phyloP scores from a whole-genome alignment of 2,888 invertebrate species.

The Drosophila leonis region DNA sequence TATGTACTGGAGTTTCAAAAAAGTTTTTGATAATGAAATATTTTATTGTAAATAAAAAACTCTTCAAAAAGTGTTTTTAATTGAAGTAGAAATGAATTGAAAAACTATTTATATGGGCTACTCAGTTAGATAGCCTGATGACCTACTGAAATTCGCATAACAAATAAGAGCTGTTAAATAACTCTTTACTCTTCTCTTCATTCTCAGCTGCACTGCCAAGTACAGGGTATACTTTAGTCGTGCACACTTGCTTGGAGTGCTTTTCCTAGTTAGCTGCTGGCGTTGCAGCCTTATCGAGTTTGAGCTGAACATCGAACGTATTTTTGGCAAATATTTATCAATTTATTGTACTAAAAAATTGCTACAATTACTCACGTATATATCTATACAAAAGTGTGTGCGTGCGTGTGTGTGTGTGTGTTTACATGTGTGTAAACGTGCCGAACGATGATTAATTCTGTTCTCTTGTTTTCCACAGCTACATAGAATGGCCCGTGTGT shows the following conservation, averaged over 20 bases:
- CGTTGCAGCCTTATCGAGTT: constrained; percentile 54
- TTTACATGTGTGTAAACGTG: constrained; percentile 51
- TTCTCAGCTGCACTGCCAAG: neutral
- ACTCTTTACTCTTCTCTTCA: neutral
- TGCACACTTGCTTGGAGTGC: neutral
- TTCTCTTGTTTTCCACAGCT: constrained; percentile 33
- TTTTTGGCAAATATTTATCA: constrained; percentile 77
- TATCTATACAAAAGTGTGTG: neutral
- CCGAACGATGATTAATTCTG: constrained; percentile 72
- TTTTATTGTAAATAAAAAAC: too few species aligned
- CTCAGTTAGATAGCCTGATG: neutral
- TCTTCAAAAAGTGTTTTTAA: too few species aligned
- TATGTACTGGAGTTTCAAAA: too few species aligned
- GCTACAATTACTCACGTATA: constrained; percentile 56
- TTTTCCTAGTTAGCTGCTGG: constrained; percentile 1
- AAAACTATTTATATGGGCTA: too few species aligned
- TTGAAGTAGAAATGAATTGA: neutral
- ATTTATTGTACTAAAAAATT: constrained; percentile 74
- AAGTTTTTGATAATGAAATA: too few species aligned
- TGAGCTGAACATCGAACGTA: constrained; percentile 38
- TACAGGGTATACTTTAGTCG: neutral
- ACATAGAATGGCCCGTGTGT: constrained; percentile 28
- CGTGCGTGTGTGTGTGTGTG: constrained; percentile 7
- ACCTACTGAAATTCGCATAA: too few species aligned
- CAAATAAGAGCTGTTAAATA: neutral